Conservation (phyloP, 2,888 invertebrate genomes). For the Orthosia cruda region DNA sequence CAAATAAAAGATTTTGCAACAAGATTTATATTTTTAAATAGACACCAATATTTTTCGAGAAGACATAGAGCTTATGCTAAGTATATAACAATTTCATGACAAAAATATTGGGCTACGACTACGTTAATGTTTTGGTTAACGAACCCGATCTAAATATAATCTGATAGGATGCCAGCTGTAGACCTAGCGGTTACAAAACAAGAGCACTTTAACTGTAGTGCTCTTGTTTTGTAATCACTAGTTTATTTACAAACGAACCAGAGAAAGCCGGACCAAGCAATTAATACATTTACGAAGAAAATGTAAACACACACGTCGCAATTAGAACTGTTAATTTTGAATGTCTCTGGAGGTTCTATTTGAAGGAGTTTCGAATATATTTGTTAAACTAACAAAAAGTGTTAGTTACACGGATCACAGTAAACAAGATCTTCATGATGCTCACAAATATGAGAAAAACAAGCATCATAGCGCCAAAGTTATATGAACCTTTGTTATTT, state of each 20-base stretch:
- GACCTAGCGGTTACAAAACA: conserved; percentile 43
- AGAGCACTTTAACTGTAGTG: conserved; percentile 1
- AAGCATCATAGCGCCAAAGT: neutral
- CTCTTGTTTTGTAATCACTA: too few relatives aligned
- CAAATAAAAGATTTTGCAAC: conserved; percentile 20
- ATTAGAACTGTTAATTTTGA: conserved; percentile 14
- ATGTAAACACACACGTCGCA: conserved; percentile 11
- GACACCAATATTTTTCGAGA: conserved; percentile 19
- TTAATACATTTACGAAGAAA: conserved; percentile 43
- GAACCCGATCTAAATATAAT: conserved; percentile 59
- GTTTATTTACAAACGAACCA: conserved; percentile 44
- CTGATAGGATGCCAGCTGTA: conserved; percentile 47
- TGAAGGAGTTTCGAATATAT: neutral
- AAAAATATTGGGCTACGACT: conserved; percentile 38
- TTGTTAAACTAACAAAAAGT: neutral
- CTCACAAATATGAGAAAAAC: neutral
- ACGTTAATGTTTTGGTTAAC: conserved; percentile 55
- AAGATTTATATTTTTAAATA: conserved; percentile 13
- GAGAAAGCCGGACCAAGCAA: conserved; percentile 35
- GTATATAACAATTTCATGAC: conserved; percentile 28
- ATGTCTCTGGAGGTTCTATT: conserved; percentile 11
- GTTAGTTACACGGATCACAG: neutral
- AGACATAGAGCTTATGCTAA: neutral
- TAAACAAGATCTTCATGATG: neutral
- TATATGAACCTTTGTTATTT: neutral